Conservation (phyloP, 2,797 vertebrate genomes). For the Chanos chanos region DNA sequence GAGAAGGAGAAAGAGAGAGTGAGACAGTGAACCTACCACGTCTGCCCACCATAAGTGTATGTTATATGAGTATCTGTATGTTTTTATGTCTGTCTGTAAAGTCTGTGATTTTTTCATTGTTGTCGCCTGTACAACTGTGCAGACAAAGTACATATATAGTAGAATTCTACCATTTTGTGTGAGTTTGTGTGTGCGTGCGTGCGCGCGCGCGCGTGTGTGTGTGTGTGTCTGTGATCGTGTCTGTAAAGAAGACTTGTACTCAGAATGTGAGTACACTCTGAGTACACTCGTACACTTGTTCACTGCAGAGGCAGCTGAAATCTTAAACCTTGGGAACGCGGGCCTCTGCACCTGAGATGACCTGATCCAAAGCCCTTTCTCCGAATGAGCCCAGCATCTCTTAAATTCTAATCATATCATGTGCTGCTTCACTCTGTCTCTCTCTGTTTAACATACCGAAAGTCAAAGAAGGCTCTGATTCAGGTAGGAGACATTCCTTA, state of each 20-base stretch:
- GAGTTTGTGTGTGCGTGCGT: neutral
- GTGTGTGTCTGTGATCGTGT: neutral
- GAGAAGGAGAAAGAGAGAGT: neutral
- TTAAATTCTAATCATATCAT: constrained; percentile 1
- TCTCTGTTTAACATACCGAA: no score
- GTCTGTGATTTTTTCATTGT: no score
- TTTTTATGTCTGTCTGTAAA: neutral
- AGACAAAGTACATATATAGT: no score
- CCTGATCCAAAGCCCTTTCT: constrained; percentile 5
- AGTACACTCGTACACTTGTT: constrained; percentile 2
- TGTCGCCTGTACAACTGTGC: no score
- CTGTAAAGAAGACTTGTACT: neutral
- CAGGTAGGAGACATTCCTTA: no score
- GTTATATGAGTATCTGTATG: no score
- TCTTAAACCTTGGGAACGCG: constrained; percentile 13
- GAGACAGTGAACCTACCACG: neutral
- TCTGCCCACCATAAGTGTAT: no score
- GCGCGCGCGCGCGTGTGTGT: neutral
- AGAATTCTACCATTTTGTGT: no score
- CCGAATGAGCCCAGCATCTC: neutral
- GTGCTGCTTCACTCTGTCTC: neutral
- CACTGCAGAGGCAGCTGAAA: constrained; percentile 6
- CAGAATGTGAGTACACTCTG: neutral
- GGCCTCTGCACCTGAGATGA: neutral
- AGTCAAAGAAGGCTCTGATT: no score